Evolutionary conservation across 2,888 invertebrate genomes (phyloP).

Genomic region (Drosophila tanythrix): DNA sequence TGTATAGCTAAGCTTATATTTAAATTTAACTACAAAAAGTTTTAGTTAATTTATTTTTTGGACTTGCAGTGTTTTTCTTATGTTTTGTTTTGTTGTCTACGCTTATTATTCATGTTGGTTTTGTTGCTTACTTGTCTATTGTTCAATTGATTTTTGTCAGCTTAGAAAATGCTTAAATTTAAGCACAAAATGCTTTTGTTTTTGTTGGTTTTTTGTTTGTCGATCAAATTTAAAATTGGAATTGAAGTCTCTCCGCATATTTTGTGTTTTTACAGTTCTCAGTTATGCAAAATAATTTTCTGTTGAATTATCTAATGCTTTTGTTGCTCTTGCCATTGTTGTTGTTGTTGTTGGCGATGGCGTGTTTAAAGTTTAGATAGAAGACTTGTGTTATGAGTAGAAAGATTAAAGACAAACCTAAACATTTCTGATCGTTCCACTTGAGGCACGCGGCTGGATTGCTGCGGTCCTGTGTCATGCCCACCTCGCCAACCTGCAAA

Average conservation of each 20-base stretch:
- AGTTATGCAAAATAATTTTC: slow-evolving; percentile 42
- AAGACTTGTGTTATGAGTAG: slow-evolving; percentile 74
- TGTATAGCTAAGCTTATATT: slow-evolving; percentile 62
- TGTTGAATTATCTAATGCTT: slow-evolving; percentile 81
- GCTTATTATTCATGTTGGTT: slow-evolving; percentile 34
- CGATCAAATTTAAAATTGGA: slow-evolving; percentile 60
- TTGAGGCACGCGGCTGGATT: slow-evolving; percentile 83
- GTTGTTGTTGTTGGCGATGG: slow-evolving; percentile 72
- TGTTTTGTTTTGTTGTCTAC: slow-evolving; percentile 21
- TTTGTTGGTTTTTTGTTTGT: slow-evolving; percentile 25
- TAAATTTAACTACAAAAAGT: slow-evolving; percentile 75
- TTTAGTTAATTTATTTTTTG: slow-evolving; percentile 68
- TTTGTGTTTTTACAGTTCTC: slow-evolving; percentile 48
- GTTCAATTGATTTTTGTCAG: slow-evolving; percentile 47
- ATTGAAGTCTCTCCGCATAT: slow-evolving; percentile 51
- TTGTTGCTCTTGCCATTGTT: slow-evolving; percentile 66
- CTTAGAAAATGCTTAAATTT: slow-evolving; percentile 48
- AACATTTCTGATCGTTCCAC: slow-evolving; percentile 84
- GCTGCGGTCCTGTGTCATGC: slow-evolving; percentile 81
- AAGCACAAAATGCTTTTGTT: slow-evolving; percentile 48
- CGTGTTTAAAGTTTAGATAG: slow-evolving; percentile 72
- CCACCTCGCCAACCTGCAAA: slow-evolving; percentile 84
- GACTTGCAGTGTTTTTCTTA: slow-evolving; percentile 62
- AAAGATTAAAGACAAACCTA: slow-evolving; percentile 85
- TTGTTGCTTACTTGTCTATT: slow-evolving; percentile 47